Percentiles rank a stretch among this genome's conserved stretches.
Conservation (phyloP, 2,113 vertebrate genomes). For the Toxostoma redivivum region DNA sequence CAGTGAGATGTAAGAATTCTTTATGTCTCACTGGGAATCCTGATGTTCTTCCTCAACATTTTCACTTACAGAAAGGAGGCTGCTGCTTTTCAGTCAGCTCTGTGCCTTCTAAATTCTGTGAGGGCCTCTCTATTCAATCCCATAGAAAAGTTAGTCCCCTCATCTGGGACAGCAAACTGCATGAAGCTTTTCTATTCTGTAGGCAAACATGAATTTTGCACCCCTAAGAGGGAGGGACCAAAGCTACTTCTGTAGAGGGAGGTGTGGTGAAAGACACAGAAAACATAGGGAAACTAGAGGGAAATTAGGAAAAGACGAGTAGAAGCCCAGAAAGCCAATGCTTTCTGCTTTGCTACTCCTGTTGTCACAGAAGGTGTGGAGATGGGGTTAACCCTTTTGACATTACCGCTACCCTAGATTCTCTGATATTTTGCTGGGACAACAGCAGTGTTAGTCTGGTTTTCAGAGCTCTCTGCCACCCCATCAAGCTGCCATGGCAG, state of each 20-base stretch:
- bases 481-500: background rate
- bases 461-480: background rate
- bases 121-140: background rate
- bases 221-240: background rate
- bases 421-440: background rate
- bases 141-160: background rate
- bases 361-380: background rate
- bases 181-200: background rate
- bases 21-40: background rate
- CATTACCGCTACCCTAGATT: background rate
- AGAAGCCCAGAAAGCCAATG: background rate
- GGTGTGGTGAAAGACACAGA: background rate
- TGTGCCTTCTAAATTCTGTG: background rate
- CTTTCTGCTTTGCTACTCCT: background rate
- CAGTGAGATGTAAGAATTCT: background rate
- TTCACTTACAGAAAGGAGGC: background rate
- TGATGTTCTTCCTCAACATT: rapidly evolving
- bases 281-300: background rate
- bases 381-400: background rate
- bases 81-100: background rate
- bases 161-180: background rate
- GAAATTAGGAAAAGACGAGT: background rate
- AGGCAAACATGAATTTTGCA: background rate
- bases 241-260: background rate
- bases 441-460: background rate